These are phyloP conservation scores for Enteromius radiatus DNA, from an alignment of 2,797 vertebrate species.

Conservation along the genomic window DNA sequence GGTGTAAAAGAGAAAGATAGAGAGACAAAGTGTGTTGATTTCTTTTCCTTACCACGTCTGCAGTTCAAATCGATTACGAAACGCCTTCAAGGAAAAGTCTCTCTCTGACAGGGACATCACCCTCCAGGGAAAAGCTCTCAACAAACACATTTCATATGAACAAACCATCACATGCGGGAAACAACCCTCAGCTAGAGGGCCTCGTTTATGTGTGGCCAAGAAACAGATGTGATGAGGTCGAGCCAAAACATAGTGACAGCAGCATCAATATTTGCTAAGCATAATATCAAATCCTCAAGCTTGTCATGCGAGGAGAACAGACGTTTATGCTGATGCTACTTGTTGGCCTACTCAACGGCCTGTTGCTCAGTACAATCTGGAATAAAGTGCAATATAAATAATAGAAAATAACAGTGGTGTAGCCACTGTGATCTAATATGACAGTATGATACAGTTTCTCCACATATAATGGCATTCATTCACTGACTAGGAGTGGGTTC, in stretches of 20 bases:
- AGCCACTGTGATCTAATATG: background rate
- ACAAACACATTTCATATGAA: constrained; percentile 9
- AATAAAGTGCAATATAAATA: background rate
- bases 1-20: background rate
- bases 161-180: constrained; percentile 29
- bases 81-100: background rate
- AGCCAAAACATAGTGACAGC: constrained; percentile 2
- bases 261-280: constrained; percentile 22
- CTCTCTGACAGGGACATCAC: constrained; percentile 4
- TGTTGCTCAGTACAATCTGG: background rate
- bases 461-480: background rate
- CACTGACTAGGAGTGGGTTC: background rate
- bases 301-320: constrained; percentile 3
- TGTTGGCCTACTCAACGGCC: background rate
- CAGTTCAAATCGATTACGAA: constrained; percentile 20
- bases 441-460: background rate
- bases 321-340: background rate
- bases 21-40: constrained; percentile 4
- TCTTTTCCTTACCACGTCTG: constrained; percentile 18
- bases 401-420: background rate
- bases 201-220: background rate
- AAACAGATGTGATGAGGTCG: constrained; percentile 20
- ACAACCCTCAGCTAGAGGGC: background rate
- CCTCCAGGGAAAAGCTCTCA: constrained; percentile 13
- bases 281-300: constrained; percentile 2